These are phyloP conservation scores for Myotis vivesi DNA, from an alignment of 2,797 vertebrate species.

Conservation along the genomic window DNA sequence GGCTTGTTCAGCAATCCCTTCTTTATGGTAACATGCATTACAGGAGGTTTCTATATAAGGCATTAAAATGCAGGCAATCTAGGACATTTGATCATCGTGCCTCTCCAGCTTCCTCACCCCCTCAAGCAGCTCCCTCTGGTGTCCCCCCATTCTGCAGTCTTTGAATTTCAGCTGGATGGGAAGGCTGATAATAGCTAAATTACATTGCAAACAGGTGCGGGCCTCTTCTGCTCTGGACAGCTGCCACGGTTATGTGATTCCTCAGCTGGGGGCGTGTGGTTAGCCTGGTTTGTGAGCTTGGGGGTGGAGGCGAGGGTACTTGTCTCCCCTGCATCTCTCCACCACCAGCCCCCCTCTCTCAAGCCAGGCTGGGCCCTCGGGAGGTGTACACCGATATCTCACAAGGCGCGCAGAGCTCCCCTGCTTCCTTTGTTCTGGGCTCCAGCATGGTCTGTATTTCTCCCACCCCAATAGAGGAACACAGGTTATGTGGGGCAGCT, in stretches of 20 bases:
- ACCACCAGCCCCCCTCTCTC: fast-evolving
- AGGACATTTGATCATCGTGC: conserved; percentile 67
- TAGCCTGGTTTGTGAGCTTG: background rate
- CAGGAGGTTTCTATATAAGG: conserved; percentile 73
- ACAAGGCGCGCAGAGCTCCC: background rate
- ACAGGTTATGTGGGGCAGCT: background rate
- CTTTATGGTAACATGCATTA: conserved; percentile 68
- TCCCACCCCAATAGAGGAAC: background rate
- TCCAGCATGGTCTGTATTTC: background rate
- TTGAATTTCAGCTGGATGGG: conserved; percentile 73
- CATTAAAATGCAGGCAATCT: conserved; percentile 73
- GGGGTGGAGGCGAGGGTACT: background rate
- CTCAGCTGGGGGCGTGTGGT: conserved; percentile 19
- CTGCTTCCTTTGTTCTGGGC: conserved; percentile 13
- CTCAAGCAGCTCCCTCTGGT: background rate
- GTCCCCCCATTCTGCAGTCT: conserved; percentile 11
- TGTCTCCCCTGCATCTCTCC: background rate
- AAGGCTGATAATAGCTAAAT: conserved; percentile 51
- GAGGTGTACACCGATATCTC: background rate
- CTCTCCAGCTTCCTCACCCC: background rate
- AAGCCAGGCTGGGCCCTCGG: background rate
- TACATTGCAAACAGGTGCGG: conserved; percentile 79
- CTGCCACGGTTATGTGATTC: conserved; percentile 37
- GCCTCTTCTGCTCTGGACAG: conserved; percentile 64
- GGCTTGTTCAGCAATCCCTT: conserved; percentile 56